A percentile compares a stretch with the other conserved stretches of the same genome.
Conservation (phyloP, 2,113 vertebrate species). For the Brachyhypopomus gauderio region DNA sequence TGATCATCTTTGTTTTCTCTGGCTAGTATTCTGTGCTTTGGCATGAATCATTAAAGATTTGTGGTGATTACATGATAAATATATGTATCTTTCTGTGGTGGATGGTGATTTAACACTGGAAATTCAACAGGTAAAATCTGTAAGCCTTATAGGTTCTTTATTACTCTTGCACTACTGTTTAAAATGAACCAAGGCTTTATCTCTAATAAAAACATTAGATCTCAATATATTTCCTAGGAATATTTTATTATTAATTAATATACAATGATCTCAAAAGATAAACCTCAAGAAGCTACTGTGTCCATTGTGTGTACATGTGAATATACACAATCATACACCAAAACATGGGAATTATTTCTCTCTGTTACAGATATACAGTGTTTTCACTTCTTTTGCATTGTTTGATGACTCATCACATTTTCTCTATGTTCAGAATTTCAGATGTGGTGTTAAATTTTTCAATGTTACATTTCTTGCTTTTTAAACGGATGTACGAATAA, state of each 20-base stretch:
- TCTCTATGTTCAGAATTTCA: constrained; percentile 77
- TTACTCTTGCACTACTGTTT: constrained; percentile 82
- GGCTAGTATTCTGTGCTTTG: constrained; percentile 55
- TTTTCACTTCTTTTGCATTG: constrained; percentile 74
- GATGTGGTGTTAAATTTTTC: constrained; percentile 74
- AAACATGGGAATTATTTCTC: constrained; percentile 80
- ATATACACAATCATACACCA: constrained; percentile 80
- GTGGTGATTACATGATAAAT: constrained; percentile 39
- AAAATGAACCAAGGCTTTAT: constrained; percentile 83
- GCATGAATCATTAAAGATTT: constrained; percentile 48
- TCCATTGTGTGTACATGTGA: background rate
- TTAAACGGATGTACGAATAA: constrained; percentile 75
- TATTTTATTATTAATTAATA: background rate
- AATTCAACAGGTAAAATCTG: constrained; percentile 61
- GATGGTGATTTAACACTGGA: constrained; percentile 40
- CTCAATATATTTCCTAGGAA: constrained; percentile 74
- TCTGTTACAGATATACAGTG: constrained; percentile 78
- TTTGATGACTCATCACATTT: constrained; percentile 81
- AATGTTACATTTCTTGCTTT: constrained; percentile 64
- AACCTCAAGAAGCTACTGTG: background rate
- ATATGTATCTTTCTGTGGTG: constrained; percentile 50
- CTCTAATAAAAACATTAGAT: constrained; percentile 81
- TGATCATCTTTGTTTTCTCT: constrained; percentile 53
- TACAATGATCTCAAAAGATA: background rate
- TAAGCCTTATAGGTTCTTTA: constrained; percentile 77